Percentiles rank a stretch among this genome's conserved stretches.
Evolutionary conservation across 2,113 vertebrate genomes (phyloP).

Genomic region (Dicaeum eximium): DNA sequence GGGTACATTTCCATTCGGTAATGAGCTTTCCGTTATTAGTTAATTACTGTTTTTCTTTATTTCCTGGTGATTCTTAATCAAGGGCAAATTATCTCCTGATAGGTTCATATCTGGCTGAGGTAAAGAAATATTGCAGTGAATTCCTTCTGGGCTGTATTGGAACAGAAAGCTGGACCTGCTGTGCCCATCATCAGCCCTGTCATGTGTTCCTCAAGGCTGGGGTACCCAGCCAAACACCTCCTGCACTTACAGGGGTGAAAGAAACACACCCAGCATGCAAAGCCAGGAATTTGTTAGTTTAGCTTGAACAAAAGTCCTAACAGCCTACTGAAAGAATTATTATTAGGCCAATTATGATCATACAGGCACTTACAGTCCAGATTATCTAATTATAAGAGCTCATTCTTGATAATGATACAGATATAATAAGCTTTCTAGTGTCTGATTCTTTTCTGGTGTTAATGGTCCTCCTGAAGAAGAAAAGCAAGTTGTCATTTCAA

Average conservation of each 20-base stretch:
- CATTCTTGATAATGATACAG: background rate
- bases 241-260: accelerated
- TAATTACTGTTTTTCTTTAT: constrained; percentile 42
- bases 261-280: background rate
- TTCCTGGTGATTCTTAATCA: constrained; percentile 43
- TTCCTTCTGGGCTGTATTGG: background rate
- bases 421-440: background rate
- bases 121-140: background rate
- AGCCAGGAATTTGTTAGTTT: background rate
- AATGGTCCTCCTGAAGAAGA: background rate
- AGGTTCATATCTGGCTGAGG: background rate
- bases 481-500: background rate
- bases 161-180: background rate
- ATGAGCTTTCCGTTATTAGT: background rate
- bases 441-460: background rate
- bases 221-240: background rate
- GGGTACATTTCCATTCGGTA: background rate
- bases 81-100: constrained; percentile 12
- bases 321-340: background rate
- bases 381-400: background rate
- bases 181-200: background rate
- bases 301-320: background rate
- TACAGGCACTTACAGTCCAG: background rate
- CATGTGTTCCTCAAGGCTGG: accelerated
- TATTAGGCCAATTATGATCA: background rate